A percentile compares a stretch with the other conserved stretches of the same genome.
phyloP scores from a whole-genome alignment of 2,888 invertebrate genomes.

The Saturnia japonica region DNA sequence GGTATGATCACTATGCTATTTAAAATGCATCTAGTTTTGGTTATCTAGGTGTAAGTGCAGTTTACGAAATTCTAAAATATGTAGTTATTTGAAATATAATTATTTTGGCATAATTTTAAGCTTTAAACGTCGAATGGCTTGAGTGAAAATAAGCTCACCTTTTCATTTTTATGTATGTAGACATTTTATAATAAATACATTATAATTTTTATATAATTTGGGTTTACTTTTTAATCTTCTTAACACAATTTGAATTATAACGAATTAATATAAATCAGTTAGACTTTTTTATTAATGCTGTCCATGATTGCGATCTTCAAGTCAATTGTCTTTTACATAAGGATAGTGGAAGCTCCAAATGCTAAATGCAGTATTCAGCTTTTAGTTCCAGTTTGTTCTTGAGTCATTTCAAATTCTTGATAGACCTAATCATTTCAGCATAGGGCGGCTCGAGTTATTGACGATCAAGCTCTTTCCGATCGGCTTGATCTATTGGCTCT shows the following conservation, averaged over 20 bases:
- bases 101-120: constrained; percentile 52
- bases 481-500: too few species aligned
- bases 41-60: constrained; percentile 74
- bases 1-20: constrained; percentile 51
- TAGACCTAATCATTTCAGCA: too few species aligned
- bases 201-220: constrained; percentile 66
- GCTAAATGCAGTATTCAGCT: too few species aligned
- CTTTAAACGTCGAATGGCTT: constrained; percentile 60
- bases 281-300: background rate
- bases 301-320: background rate
- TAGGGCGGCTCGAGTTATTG: too few species aligned
- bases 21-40: constrained; percentile 64
- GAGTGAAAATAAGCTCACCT: constrained; percentile 49
- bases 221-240: constrained; percentile 18
- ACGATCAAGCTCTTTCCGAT: too few species aligned
- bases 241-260: constrained; percentile 7
- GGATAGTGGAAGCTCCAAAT: too few species aligned
- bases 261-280: constrained; percentile 16
- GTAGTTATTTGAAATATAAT: constrained; percentile 29
- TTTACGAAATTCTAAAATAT: constrained; percentile 37
- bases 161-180: constrained; percentile 75
- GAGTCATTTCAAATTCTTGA: too few species aligned
- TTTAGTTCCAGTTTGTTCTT: too few species aligned
- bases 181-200: constrained; percentile 79
- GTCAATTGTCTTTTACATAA: too few species aligned